These are phyloP conservation scores for Sminthurides bifidus DNA, from an alignment of 1,140 invertebrate species.

Conservation along the genomic window DNA sequence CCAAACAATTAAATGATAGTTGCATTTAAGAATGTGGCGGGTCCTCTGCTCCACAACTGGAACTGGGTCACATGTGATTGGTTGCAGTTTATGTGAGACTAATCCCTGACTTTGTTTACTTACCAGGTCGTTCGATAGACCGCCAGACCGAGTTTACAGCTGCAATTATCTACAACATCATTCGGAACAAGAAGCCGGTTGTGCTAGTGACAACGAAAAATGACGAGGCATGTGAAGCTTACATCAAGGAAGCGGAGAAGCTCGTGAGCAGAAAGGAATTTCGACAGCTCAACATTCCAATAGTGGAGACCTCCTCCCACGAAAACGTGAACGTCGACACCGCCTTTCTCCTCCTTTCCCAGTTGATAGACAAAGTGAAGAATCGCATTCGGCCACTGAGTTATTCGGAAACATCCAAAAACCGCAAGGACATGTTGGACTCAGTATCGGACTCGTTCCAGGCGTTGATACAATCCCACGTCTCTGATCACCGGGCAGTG, in stretches of 20 bases:
- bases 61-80: neutral
- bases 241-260: conserved; percentile 77
- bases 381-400: conserved; percentile 60
- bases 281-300: conserved; percentile 58
- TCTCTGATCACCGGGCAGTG: conserved; percentile 62
- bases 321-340: conserved; percentile 94
- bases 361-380: conserved; percentile 72
- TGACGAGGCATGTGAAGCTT: conserved; percentile 80
- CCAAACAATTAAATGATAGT: too few relatives aligned
- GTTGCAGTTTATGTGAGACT: too few relatives aligned
- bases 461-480: conserved; percentile 65
- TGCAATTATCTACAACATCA: conserved; percentile 65
- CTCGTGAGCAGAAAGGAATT: conserved; percentile 78
- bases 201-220: conserved; percentile 93
- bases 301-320: conserved; percentile 90
- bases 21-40: too few relatives aligned
- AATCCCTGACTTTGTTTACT: neutral
- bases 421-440: conserved; percentile 77
- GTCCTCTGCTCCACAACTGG: too few relatives aligned
- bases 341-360: conserved; percentile 82
- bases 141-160: conserved; percentile 67
- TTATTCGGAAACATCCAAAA: conserved; percentile 72
- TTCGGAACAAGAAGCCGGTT: conserved; percentile 89
- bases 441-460: conserved; percentile 77
- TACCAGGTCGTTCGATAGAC: conserved; percentile 61